phyloP scores from a whole-genome alignment of 1,140 invertebrate species.

The Dinothrombium tinctorium region DNA sequence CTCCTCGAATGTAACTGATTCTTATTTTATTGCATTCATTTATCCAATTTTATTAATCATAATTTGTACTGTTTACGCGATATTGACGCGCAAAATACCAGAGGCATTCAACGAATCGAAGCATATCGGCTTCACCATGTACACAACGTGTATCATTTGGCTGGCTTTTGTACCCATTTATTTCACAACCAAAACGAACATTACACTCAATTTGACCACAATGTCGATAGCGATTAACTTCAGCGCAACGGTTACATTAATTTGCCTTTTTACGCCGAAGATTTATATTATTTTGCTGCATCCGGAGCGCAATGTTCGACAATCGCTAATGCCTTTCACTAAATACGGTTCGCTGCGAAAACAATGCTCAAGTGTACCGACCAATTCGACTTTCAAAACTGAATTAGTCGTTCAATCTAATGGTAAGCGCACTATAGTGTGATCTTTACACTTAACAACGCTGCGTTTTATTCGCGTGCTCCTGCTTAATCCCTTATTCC shows the following conservation, averaged over 20 bases:
- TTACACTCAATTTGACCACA: slow-evolving; percentile 59
- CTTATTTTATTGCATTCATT: slow-evolving; percentile 49
- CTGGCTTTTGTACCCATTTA: slow-evolving; percentile 71
- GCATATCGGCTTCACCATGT: slow-evolving; percentile 82
- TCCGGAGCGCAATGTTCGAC: slow-evolving; percentile 71
- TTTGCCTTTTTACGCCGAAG: slow-evolving; percentile 72
- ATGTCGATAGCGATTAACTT: slow-evolving; percentile 76
- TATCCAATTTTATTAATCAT: slow-evolving; percentile 68
- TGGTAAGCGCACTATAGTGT: too few species aligned
- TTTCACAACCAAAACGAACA: slow-evolving; percentile 52
- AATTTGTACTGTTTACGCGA: slow-evolving; percentile 65
- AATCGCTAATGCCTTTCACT: slow-evolving; percentile 22
- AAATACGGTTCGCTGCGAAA: too few species aligned
- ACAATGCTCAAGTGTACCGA: too few species aligned
- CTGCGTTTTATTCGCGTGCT: too few species aligned
- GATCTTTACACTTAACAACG: too few species aligned
- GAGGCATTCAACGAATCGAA: slow-evolving; percentile 89
- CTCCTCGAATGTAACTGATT: slow-evolving; percentile 44
- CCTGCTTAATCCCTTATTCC: too few species aligned
- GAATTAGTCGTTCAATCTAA: too few species aligned
- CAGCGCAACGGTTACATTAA: slow-evolving; percentile 63
- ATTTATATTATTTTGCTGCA: slow-evolving; percentile 76
- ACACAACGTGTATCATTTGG: slow-evolving; percentile 81
- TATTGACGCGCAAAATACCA: slow-evolving; percentile 71
- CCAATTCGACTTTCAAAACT: too few species aligned